These are phyloP conservation scores for Psittacula echo DNA, from an alignment of 2,797 vertebrate genomes.

Conservation along the genomic window DNA sequence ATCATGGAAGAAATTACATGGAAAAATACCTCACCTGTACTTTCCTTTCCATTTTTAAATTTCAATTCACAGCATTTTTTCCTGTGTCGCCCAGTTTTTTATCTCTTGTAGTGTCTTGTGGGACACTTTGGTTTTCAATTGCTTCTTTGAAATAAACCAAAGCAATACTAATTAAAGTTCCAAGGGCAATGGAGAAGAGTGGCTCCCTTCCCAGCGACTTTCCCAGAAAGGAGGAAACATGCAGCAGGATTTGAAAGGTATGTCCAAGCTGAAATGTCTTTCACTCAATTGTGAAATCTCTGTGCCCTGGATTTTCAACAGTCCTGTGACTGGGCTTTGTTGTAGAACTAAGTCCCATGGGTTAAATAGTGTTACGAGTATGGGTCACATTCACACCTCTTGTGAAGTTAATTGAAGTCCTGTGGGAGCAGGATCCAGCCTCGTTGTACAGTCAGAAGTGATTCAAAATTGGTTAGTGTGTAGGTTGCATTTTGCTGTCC, in stretches of 20 bases:
- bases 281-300: slow-evolving; percentile 36
- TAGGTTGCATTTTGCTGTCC: not conserved
- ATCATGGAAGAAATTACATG: slow-evolving; percentile 60
- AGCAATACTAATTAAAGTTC: slow-evolving; percentile 79
- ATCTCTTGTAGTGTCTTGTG: slow-evolving; percentile 68
- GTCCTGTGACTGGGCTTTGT: not conserved
- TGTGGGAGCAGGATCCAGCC: not conserved
- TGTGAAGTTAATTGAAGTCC: not conserved
- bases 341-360: not conserved
- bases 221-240: slow-evolving; percentile 66
- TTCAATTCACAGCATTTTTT: slow-evolving; percentile 71
- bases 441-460: not conserved
- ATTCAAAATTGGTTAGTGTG: not conserved
- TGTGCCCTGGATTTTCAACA: slow-evolving; percentile 49
- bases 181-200: slow-evolving; percentile 77
- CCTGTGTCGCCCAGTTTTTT: slow-evolving; percentile 64
- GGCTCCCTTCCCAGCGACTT: slow-evolving; percentile 67
- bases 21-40: slow-evolving; percentile 69
- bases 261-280: slow-evolving; percentile 65
- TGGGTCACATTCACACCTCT: not conserved
- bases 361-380: not conserved
- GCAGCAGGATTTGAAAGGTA: slow-evolving; percentile 78
- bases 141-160: slow-evolving; percentile 83
- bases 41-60: slow-evolving; percentile 64
- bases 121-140: slow-evolving; percentile 81